Evolutionary conservation across 2,888 invertebrate species (phyloP), one percentile per base, ranked within the genome.

Genomic region (Scaptomyza reducta): DNA sequence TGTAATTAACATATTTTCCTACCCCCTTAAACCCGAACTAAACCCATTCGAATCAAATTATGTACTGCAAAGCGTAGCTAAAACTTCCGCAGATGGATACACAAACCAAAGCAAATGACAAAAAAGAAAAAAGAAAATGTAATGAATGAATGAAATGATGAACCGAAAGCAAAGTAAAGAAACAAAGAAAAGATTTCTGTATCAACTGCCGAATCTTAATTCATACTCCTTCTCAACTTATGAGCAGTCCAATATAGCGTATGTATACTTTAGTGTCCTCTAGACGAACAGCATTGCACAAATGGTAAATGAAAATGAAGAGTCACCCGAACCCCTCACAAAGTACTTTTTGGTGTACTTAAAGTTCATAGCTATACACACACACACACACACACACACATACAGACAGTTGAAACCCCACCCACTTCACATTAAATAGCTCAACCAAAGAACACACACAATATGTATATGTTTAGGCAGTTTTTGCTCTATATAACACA

Each of bases 141-240:
- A 40, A 51, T 18, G 33, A 54, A 62, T 58, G 18, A 35, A 40
- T 27, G 50, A 51, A 41, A 44, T 33, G 49, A 13, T 10, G 31
- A 67, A 67, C 47, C 61, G 35, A 56, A 63, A 65, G 38, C 38
- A 46, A 54, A 53, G 61, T 56, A 33, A 49, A 69, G 66, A 51
- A 45, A 42, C 40, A 56, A 70, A 42, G 16, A 46, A 67, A 66
- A 89, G 90, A 90, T 90, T 90, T 90, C 90, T 90, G 90, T 90
- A 90, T 90, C 89, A 90, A 90, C 90, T 89, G 90, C 90, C 90
- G 90, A 90, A 90, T 90, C 90, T 90, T 90, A 90, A 90, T 89
- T 90, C 90, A 90, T 90, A 90, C 90, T 90, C 90, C 90, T 90
- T 90, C 90, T 90, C 74, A 89, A 74, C 88, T 84, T 16, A 16